Base-by-base conservation (phyloP, 1,140 invertebrate species). In the Pectinophora gossypiella region DNA sequence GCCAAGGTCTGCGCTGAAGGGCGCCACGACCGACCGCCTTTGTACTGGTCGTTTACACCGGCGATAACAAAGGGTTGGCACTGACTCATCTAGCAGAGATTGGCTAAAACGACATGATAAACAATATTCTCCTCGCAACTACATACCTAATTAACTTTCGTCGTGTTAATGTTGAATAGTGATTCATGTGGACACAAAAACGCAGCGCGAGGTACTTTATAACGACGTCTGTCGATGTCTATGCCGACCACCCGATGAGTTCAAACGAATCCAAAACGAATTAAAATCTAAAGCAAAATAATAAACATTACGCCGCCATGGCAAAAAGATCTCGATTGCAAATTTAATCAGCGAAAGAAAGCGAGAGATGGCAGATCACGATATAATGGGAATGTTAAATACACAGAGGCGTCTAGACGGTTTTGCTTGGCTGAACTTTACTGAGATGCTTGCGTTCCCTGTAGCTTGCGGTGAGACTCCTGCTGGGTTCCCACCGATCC, bases 1-100 rank as follows among this genome's bases (percentile, higher is more conserved):
- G 71, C 75, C 79, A 84, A 85, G 82, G 82, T 76, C 78, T 79
- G 67, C 59, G 68, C 77, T 85, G 80, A 85, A 85, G 82, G 82
- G 80, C 83, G 74, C 67, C 68, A 61, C 78, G 82, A 59, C 77
- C 76, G 73, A 59, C 71, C 61, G 72, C 65, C 68, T 73, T 74
- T 79, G 76, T 78, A 68, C 64, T 69, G 76, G 78, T 82, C 77
- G 66, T 83, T 86, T 68, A 83, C 80, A 76, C 68, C 76, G 71
- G 56, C 72, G 76, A 82, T 80, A 84, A 82, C 80, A 84, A 86
- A 86, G 78, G 76, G 68, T 77, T 59, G 64, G 61, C 55, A 68
- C 62, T 80, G 79, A 79, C 70, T 83, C 76, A 56, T 68, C 63
- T 62, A 63, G 54, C 59, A 45, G 56, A 69, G 62, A 64, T 46